These are phyloP conservation scores for Tetraneura akinire DNA, from an alignment of 1,140 invertebrate species.

Conservation along the genomic window DNA sequence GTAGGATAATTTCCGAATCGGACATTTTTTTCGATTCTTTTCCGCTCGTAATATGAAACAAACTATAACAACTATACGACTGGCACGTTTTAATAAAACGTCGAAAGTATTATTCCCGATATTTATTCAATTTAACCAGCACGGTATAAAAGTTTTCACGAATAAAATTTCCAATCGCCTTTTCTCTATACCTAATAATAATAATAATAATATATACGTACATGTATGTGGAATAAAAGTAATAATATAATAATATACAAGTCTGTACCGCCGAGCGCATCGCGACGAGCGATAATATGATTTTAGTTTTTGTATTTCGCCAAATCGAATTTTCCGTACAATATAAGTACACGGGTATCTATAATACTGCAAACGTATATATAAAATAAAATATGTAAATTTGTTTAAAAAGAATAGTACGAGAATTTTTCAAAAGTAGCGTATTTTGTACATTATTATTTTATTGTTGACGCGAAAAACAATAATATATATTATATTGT, in stretches of 20 bases:
- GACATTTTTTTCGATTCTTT: constrained; percentile 16
- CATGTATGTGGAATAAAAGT: background rate
- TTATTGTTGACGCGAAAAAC: too few relatives aligned
- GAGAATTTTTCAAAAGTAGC: too few relatives aligned
- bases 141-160: constrained; percentile 18
- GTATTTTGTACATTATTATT: too few relatives aligned
- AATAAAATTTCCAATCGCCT: background rate
- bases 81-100: background rate
- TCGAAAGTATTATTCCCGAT: background rate
- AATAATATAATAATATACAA: constrained; percentile 1
- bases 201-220: too few relatives aligned
- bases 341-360: too few relatives aligned
- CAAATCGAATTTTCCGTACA: constrained; percentile 24
- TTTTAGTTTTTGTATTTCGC: constrained; percentile 13
- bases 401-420: background rate
- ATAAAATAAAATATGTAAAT: background rate
- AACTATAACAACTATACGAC: background rate
- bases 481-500: too few relatives aligned
- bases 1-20: constrained; percentile 11
- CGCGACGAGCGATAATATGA: constrained; percentile 27
- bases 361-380: background rate
- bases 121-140: constrained; percentile 30
- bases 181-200: too few relatives aligned
- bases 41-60: background rate
- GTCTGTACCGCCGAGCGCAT: background rate